A percentile compares a stretch with the other conserved stretches of the same genome.
phyloP scores from a whole-genome alignment of 2,888 invertebrate species.

The Vesta saturnalis region DNA sequence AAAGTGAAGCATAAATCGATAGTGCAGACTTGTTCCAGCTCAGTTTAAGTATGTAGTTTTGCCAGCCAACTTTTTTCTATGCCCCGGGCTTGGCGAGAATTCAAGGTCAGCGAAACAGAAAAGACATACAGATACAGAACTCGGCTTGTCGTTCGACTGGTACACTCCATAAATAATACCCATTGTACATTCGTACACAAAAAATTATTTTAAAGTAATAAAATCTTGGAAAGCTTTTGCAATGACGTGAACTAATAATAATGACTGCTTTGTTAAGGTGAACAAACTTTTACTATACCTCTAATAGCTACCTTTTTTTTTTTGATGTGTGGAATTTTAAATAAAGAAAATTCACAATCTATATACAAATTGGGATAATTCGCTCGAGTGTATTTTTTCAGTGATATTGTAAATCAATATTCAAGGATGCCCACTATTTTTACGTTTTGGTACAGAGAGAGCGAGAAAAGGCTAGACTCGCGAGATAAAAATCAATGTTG shows the following conservation, averaged over 20 bases:
- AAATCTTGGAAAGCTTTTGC: neutral
- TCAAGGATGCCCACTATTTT: constrained; percentile 36
- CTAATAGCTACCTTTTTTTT: neutral
- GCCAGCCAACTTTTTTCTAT: constrained; percentile 39
- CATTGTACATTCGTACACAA: constrained; percentile 32
- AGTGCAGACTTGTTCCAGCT: constrained; percentile 29
- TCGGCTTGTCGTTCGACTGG: constrained; percentile 39
- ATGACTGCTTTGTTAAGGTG: neutral
- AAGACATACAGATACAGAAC: constrained; percentile 42
- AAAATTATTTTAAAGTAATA: constrained; percentile 1
- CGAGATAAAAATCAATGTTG: constrained; percentile 34
- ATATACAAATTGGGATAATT: neutral
- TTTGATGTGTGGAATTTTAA: too few species aligned
- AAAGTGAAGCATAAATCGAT: constrained; percentile 15
- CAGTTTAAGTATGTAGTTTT: constrained; percentile 33
- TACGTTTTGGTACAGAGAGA: constrained; percentile 30
- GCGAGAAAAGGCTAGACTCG: neutral
- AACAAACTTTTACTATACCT: constrained; percentile 3
- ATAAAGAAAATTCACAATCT: too few species aligned
- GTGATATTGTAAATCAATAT: constrained; percentile 34
- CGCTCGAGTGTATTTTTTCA: constrained; percentile 17
- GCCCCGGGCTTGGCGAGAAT: constrained; percentile 41
- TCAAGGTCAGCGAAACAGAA: constrained; percentile 43
- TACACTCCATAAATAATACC: constrained; percentile 35
- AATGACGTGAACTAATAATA: neutral